phyloP scores from a whole-genome alignment of 2,113 vertebrate genomes.

The Paedocypris sp. region DNA sequence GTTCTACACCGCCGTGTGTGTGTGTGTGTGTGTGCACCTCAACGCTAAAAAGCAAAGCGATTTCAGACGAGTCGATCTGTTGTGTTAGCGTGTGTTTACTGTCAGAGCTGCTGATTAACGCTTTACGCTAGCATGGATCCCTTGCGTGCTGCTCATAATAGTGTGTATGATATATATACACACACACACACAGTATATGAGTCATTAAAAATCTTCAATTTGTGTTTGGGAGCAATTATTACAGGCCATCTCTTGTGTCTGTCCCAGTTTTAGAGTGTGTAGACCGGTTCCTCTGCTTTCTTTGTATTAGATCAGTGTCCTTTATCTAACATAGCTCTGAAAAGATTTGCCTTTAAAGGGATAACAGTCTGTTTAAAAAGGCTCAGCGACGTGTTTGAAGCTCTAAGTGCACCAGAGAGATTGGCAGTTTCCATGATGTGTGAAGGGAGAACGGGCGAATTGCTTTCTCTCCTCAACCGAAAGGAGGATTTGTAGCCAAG shows the following conservation, averaged over 20 bases:
- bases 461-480: constrained; percentile 53
- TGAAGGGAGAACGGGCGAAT: constrained; percentile 57
- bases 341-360: constrained; percentile 60
- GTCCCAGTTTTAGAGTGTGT: constrained; percentile 45
- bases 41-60: not conserved
- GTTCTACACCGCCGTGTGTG: constrained; percentile 12
- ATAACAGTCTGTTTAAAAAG: constrained; percentile 52
- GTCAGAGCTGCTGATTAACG: too few relatives aligned
- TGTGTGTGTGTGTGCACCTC: not conserved
- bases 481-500: constrained; percentile 61
- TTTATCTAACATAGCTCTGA: constrained; percentile 60
- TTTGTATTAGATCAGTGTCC: constrained; percentile 48
- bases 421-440: constrained; percentile 60
- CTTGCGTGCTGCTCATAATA: too few relatives aligned
- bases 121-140: too few relatives aligned
- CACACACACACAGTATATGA: too few relatives aligned
- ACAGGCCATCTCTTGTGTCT: not conserved
- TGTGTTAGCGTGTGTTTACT: too few relatives aligned
- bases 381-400: constrained; percentile 59
- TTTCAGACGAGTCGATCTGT: too few relatives aligned
- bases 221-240: too few relatives aligned
- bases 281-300: constrained; percentile 45
- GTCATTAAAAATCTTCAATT: too few relatives aligned
- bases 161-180: too few relatives aligned
- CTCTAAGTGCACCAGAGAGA: constrained; percentile 61